Evolutionary conservation across 2,113 vertebrate genomes (phyloP).

Genomic region (Carollia perspicillata): DNA sequence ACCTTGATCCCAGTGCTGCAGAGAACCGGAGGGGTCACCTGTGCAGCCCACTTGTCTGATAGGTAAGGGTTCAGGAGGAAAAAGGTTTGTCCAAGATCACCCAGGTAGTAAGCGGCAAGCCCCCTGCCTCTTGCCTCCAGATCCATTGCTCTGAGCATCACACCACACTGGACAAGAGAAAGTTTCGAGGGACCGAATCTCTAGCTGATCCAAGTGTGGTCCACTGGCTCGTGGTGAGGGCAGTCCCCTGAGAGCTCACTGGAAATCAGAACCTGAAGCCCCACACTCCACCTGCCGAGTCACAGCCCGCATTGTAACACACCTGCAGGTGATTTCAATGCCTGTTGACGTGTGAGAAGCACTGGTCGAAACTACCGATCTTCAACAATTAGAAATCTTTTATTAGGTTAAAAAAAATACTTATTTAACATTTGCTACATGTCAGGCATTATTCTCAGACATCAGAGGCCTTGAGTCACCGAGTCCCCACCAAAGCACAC

Average conservation of each 20-base stretch:
- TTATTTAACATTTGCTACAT: not conserved
- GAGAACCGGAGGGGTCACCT: not conserved
- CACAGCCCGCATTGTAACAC: not conserved
- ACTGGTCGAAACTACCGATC: not conserved
- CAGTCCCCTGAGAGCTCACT: not conserved
- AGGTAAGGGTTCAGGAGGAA: not conserved
- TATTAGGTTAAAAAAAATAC: not conserved
- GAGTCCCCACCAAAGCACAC: not conserved
- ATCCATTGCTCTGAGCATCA: not conserved
- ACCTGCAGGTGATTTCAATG: not conserved
- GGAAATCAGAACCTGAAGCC: not conserved
- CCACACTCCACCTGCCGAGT: not conserved
- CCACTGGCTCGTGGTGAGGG: not conserved
- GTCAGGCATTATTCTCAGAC: not conserved
- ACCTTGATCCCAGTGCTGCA: not conserved
- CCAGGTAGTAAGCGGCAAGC: not conserved
- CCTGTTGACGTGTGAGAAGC: not conserved
- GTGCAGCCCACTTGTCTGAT: not conserved
- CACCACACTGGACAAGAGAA: not conserved
- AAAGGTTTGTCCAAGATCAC: not conserved
- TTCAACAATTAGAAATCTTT: not conserved
- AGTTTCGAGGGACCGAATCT: not conserved
- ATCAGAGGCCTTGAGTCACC: not conserved
- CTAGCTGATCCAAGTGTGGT: not conserved
- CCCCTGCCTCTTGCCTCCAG: not conserved